phyloP scores from a whole-genome alignment of 2,113 vertebrate species.

The Nycticorax nycticorax region DNA sequence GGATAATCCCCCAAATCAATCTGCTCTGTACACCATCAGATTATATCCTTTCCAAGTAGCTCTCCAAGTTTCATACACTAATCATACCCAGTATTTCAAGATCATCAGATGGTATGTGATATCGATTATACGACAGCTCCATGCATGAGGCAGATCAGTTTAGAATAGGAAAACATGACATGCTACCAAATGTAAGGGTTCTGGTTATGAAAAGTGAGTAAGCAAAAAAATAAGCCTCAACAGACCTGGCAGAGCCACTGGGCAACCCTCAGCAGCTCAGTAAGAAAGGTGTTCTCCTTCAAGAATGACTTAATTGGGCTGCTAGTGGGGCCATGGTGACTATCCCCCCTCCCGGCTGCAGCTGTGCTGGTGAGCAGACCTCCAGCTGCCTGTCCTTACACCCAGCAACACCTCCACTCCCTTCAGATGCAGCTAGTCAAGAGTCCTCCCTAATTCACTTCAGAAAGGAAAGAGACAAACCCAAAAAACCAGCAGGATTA shows the following conservation, averaged over 20 bases:
- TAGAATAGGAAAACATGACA: background rate
- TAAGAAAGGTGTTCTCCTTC: background rate
- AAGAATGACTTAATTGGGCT: background rate
- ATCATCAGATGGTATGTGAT: background rate
- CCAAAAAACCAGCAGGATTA: background rate
- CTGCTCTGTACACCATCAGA: background rate
- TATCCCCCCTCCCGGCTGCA: rapidly evolving
- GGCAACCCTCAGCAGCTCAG: background rate
- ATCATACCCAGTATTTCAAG: background rate
- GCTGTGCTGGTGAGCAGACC: background rate
- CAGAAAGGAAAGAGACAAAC: background rate
- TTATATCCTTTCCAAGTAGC: background rate
- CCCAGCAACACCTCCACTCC: background rate
- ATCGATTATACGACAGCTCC: background rate
- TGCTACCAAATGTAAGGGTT: background rate
- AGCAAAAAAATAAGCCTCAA: background rate
- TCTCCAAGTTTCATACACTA: background rate
- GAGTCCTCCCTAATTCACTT: background rate
- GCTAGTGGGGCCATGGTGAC: background rate
- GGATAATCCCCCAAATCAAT: background rate
- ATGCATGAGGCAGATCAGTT: rapidly evolving
- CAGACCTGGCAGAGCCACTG: background rate
- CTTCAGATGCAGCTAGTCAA: rapidly evolving
- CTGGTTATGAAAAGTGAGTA: background rate
- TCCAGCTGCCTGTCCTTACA: background rate